These are phyloP conservation scores for Megaceryle maxima DNA, from an alignment of 2,113 vertebrate genomes.

Conservation along the genomic window DNA sequence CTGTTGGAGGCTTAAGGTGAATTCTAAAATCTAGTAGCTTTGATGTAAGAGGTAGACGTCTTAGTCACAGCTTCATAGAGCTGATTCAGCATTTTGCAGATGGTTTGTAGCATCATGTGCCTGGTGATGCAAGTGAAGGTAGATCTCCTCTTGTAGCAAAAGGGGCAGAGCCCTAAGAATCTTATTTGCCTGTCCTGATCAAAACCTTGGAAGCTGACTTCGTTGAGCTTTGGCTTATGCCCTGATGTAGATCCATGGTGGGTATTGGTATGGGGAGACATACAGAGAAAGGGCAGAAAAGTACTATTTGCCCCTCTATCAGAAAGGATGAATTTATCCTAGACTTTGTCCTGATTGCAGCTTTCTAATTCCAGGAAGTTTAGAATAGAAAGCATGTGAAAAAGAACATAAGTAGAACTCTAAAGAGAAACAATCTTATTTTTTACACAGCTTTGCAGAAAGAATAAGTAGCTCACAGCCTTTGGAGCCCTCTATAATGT, in stretches of 20 bases:
- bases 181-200: not conserved
- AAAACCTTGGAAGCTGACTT: not conserved
- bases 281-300: not conserved
- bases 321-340: not conserved
- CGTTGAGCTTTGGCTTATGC: not conserved
- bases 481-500: not conserved
- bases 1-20: not conserved
- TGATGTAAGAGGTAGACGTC: constrained; percentile 69
- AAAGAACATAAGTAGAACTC: not conserved
- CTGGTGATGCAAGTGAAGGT: not conserved
- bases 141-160: not conserved
- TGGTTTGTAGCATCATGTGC: not conserved
- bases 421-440: not conserved
- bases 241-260: not conserved
- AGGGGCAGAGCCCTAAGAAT: not conserved
- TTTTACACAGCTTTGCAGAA: not conserved
- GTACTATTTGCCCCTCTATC: not conserved
- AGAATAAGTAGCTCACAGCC: not conserved
- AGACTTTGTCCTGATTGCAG: not conserved
- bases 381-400: not conserved
- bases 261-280: not conserved
- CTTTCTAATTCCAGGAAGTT: not conserved
- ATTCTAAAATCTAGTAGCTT: constrained; percentile 19
- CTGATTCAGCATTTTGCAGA: constrained; percentile 28
- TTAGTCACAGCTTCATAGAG: constrained; percentile 60